Evolutionary conservation across 2,888 invertebrate genomes (phyloP), one percentile per base, ranked within the genome.

Genomic region (Nycteola revayana): DNA sequence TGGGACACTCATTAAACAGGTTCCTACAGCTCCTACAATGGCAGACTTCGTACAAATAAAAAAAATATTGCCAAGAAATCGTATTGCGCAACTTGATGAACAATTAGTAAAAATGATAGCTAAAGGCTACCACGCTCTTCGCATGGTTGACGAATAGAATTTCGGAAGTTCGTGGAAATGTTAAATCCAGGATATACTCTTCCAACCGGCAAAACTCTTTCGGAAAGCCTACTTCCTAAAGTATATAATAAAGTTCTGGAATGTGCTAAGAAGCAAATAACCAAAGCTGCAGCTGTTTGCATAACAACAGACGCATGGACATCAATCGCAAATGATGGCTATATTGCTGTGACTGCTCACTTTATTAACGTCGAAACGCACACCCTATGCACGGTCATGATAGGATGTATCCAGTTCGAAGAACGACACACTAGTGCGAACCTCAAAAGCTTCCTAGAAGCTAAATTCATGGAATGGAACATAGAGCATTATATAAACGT

Each of bases 51-150:
- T n/a, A n/a, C n/a, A n/a, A n/a, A n/a, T n/a, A n/a, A n/a, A n/a
- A n/a, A n/a, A n/a, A n/a, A n/a, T n/a, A n/a, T n/a, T n/a, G n/a
- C n/a, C n/a, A n/a, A n/a, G n/a, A n/a, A n/a, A n/a, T n/a, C n/a
- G n/a, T n/a, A n/a, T n/a, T n/a, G n/a, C n/a, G n/a, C n/a, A n/a
- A 14, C 9, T 24, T 18, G 31, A 32, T 28, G 26, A 37, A 17
- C 28, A 33, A 10, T 24, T 32, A 7, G 22, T 42, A 4, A 35
- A n/a, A 27, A 46, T 47, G 42, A 40, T 44, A 4, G 42, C 44
- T 1, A 42, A 49, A 36, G 49, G 33, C 1, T 40, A 49, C 29
- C 44, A 49, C 31, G 30, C 42, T 6, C 18, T 44, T 8, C 14
- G 36, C 7, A 30, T 42, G 14, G 49, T 50, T 2, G 25, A 34